These are phyloP conservation scores for Sminthopsis crassicaudata DNA, from an alignment of 2,113 vertebrate species.

Conservation along the genomic window DNA sequence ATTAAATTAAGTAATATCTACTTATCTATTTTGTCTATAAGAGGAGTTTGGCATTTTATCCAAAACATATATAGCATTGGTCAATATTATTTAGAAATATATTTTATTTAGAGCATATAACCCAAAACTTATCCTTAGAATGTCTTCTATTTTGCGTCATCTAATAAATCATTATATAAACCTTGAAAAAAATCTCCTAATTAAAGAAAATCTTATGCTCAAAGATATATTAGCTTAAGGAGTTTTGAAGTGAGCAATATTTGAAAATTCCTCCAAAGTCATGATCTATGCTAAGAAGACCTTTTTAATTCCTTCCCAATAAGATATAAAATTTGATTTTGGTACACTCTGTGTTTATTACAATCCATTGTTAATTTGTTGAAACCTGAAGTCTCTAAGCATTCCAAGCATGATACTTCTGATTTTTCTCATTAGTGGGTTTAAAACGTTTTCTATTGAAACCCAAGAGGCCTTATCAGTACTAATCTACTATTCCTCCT, in stretches of 20 bases:
- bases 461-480: slow-evolving; percentile 65
- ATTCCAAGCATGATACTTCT: slow-evolving; percentile 46
- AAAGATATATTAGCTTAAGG: neutral
- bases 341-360: slow-evolving; percentile 53
- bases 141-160: neutral
- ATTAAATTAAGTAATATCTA: neutral
- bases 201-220: neutral
- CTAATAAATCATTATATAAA: neutral
- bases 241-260: neutral
- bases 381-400: slow-evolving; percentile 72
- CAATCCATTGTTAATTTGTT: slow-evolving; percentile 69
- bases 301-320: slow-evolving; percentile 53
- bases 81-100: neutral
- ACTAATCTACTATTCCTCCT: slow-evolving; percentile 72
- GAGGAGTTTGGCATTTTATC: neutral
- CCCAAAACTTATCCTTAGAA: neutral
- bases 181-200: neutral
- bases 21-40: neutral
- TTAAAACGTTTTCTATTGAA: slow-evolving; percentile 62
- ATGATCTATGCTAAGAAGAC: slow-evolving; percentile 48
- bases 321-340: slow-evolving; percentile 65
- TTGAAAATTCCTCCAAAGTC: slow-evolving; percentile 45
- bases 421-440: slow-evolving; percentile 71
- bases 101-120: neutral
- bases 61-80: neutral